phyloP scores from a whole-genome alignment of 2,113 vertebrate species.

The Calidris pygmaea region DNA sequence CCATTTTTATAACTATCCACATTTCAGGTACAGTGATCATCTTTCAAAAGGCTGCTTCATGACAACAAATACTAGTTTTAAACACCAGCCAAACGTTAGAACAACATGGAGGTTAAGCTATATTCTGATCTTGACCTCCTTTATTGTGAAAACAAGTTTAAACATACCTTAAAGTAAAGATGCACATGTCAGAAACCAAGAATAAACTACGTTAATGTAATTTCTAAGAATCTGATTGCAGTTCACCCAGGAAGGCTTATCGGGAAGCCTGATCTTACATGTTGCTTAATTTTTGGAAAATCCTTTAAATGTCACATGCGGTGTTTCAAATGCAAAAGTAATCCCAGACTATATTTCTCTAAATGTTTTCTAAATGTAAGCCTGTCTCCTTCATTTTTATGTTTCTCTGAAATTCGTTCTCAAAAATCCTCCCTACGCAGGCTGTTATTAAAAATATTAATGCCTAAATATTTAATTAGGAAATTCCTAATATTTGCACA shows the following conservation, averaged over 20 bases:
- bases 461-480: not conserved
- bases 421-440: not conserved
- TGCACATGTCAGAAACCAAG: not conserved
- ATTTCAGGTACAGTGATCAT: slow-evolving; percentile 88
- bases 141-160: not conserved
- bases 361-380: not conserved
- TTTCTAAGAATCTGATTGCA: not conserved
- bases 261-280: not conserved
- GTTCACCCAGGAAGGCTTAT: not conserved
- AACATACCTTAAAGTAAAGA: not conserved
- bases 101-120: not conserved
- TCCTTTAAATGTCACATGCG: not conserved
- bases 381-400: not conserved
- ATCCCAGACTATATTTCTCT: not conserved
- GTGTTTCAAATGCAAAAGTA: not conserved
- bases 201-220: not conserved
- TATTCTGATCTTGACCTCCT: not conserved
- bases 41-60: slow-evolving; percentile 26
- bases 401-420: not conserved
- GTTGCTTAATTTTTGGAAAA: slow-evolving; percentile 2
- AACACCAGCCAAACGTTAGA: not conserved
- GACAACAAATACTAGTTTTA: not conserved
- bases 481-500: not conserved
- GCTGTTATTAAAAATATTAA: not conserved
- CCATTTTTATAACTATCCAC: slow-evolving; percentile 90